phyloP scores from a whole-genome alignment of 1,140 invertebrate species.

The Mesaphorura yosii region DNA sequence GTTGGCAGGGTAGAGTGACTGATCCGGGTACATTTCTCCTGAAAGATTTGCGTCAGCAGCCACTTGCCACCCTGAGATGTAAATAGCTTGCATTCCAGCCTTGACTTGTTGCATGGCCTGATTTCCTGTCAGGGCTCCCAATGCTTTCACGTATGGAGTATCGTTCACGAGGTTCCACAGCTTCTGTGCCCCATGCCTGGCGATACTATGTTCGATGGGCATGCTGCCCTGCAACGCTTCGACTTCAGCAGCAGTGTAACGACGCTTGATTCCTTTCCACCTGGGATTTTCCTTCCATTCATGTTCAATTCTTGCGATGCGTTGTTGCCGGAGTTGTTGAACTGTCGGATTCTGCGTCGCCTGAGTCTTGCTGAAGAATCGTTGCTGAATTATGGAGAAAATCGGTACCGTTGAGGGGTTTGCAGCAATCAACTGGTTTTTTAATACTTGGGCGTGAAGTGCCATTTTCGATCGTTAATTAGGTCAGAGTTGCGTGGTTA shows the following conservation, averaged over 20 bases:
- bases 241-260: conserved; percentile 35
- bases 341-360: background rate
- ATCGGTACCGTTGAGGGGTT: too few species aligned
- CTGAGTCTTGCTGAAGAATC: background rate
- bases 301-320: conserved; percentile 15
- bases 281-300: conserved; percentile 29
- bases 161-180: conserved; percentile 36
- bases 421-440: too few species aligned
- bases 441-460: too few species aligned
- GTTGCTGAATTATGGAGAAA: background rate
- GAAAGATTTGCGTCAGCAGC: conserved; percentile 24
- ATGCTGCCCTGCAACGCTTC: conserved; percentile 36
- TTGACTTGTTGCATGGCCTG: conserved; percentile 39
- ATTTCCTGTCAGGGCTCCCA: conserved; percentile 37
- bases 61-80: conserved; percentile 39
- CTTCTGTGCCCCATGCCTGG: conserved; percentile 35
- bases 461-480: too few species aligned
- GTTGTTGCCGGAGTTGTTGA: too few species aligned
- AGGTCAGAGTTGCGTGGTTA: too few species aligned
- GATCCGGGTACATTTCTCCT: conserved; percentile 38
- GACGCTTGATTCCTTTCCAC: conserved; percentile 21
- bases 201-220: conserved; percentile 37
- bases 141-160: conserved; percentile 33
- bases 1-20: conserved; percentile 38
- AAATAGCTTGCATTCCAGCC: conserved; percentile 38